Base-by-base conservation (phyloP, 1,140 invertebrate species). In the Harpegnathos saltator region DNA sequence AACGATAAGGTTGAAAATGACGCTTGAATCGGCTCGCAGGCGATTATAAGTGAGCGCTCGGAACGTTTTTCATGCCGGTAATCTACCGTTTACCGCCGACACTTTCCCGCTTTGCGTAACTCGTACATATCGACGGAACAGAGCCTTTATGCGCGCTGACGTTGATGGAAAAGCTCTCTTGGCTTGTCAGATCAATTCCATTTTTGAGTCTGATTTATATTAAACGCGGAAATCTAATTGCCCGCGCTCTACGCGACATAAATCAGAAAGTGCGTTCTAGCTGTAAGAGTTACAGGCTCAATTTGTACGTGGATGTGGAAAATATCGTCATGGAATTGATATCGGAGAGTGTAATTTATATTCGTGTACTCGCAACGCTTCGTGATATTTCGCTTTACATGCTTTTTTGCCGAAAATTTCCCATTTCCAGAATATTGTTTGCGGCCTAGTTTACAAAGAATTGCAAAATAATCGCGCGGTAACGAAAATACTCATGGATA, bases 171-270 rank as follows among this genome's bases (percentile, higher is more conserved):
- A 63, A 59, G 26, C 63, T 81, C 22, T 56, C 66, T 44, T 66
- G 74, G 22, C 56, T 71, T 38, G 65, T 80, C 75, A 71, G 22
- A 24, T 24, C 38, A 48, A 71, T 80, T 14, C 33, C 14, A 80
- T 80, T 80, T 80, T 80, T 80, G 63, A 71, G 14, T 71, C 50
- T 80, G 75, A 80, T 80, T 80, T 80, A 69, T 80, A 80, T 80
- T 71, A 80, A 65, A 71, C 65, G 38, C 22, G 48, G 22, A 58
- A 52, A 69, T 78, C 58, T 33, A 71, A 71, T 71, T 58, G n/a
- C n/a, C 12, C 19, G 14, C 17, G 22, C 22, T 78, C 56, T 69
- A 68, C 22, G 75, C 12, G 52, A 80, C 54, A 58, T 80, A 71
- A 71, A 80, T 80, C 65, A 78, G 33, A 44, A 78, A 33, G 22